These are phyloP conservation scores for Catalaphyllia jardinei DNA, from an alignment of 64 coral and sea anemone species.

Conservation along the genomic window DNA sequence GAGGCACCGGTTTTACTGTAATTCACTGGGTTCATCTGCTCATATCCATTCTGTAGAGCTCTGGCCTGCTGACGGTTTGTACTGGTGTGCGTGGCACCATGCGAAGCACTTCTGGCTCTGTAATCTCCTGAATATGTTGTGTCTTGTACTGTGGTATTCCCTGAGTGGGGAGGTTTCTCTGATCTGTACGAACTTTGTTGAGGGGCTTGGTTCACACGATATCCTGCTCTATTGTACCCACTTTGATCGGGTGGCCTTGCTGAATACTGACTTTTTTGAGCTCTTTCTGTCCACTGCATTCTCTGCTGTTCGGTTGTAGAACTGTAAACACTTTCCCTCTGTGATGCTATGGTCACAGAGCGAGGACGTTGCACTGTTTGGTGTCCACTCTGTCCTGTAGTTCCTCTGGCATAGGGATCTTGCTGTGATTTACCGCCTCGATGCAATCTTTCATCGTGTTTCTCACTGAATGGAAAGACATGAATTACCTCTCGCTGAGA, in stretches of 20 bases:
- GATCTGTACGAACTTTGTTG: background rate
- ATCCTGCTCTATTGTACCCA: background rate
- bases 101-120: background rate
- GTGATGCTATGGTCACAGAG: slow-evolving; percentile 19
- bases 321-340: background rate
- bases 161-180: background rate
- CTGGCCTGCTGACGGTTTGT: slow-evolving; percentile 2
- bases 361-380: slow-evolving; percentile 34
- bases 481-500: background rate
- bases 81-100: background rate
- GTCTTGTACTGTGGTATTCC: background rate
- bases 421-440: background rate
- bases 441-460: background rate
- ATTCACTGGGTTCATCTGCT: slow-evolving; percentile 10
- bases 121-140: background rate
- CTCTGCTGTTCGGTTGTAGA: background rate
- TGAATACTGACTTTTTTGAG: background rate
- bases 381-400: background rate
- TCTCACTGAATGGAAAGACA: background rate
- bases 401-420: background rate
- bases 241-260: background rate
- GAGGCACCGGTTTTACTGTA: background rate
- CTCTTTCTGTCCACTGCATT: background rate
- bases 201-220: background rate
- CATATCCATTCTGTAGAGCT: slow-evolving; percentile 4